Percentiles rank a stretch among this genome's conserved stretches.
Conservation (phyloP, 1,140 invertebrate genomes). For the Cydia amplana region DNA sequence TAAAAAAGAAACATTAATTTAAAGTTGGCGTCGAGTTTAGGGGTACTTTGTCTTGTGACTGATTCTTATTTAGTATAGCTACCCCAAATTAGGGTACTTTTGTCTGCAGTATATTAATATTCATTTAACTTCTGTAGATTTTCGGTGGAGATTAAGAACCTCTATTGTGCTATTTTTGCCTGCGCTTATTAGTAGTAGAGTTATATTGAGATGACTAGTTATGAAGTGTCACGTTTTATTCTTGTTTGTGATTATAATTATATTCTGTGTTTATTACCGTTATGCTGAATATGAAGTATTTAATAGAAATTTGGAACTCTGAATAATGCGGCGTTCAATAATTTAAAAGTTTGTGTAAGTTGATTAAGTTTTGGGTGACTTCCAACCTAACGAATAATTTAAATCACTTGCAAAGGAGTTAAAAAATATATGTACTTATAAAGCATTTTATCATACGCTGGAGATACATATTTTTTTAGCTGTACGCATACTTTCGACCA, state of each 20-base stretch:
- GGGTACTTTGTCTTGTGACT: slow-evolving; percentile 24
- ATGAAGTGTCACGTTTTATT: neutral
- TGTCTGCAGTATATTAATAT: slow-evolving; percentile 31
- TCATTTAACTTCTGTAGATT: slow-evolving; percentile 30
- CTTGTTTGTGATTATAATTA: neutral
- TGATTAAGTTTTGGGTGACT: too few species aligned
- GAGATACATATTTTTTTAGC: too few species aligned
- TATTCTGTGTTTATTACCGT: neutral
- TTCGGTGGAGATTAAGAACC: slow-evolving; percentile 15
- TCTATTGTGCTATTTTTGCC: slow-evolving; percentile 27
- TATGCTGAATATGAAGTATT: neutral
- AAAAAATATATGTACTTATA: too few species aligned
- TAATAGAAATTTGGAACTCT: too few species aligned
- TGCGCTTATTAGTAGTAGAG: neutral
- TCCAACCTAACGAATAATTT: too few species aligned
- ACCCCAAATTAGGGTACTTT: slow-evolving; percentile 30
- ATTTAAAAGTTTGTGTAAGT: too few species aligned
- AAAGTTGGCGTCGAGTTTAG: slow-evolving; percentile 19
- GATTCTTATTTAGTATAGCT: slow-evolving; percentile 10
- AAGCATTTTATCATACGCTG: too few species aligned
- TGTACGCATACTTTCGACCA: too few species aligned
- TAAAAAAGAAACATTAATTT: slow-evolving; percentile 16
- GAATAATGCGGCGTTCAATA: too few species aligned
- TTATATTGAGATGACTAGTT: neutral
- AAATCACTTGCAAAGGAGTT: too few species aligned